A percentile compares a stretch with the other conserved stretches of the same genome.
These are phyloP conservation scores for Manis pentadactyla DNA, from an alignment of 2,797 vertebrate genomes.

Conservation along the genomic window DNA sequence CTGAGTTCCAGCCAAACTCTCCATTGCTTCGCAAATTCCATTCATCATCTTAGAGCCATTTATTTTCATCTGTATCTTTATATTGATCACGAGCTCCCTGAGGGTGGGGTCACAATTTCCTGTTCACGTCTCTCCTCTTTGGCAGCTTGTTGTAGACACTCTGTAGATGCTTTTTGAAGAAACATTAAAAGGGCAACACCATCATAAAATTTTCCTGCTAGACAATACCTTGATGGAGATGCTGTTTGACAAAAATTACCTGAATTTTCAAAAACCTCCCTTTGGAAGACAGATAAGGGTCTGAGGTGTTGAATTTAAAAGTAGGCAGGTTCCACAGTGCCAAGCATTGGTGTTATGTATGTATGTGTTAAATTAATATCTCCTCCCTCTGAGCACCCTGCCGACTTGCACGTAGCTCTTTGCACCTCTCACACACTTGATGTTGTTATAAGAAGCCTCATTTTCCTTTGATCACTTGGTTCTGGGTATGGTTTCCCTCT, in stretches of 20 bases:
- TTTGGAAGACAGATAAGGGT: not conserved
- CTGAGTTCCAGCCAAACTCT: not conserved
- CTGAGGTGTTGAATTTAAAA: not conserved
- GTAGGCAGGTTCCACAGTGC: not conserved
- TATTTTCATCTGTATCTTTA: not conserved
- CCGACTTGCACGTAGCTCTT: conserved; percentile 39
- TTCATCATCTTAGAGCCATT: not conserved
- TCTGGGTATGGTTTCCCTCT: not conserved
- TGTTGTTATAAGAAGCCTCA: not conserved
- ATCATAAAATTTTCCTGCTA: not conserved
- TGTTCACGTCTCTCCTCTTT: not conserved
- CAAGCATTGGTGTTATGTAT: too few relatives aligned
- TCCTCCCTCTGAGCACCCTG: conserved; percentile 64
- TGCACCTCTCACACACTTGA: not conserved
- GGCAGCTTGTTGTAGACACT: not conserved
- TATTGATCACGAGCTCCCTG: not conserved
- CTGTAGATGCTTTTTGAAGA: not conserved
- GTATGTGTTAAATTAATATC: too few relatives aligned
- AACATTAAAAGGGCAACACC: not conserved
- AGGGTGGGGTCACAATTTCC: not conserved
- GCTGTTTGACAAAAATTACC: not conserved
- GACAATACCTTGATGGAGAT: not conserved
- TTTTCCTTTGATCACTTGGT: not conserved
- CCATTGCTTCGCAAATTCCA: not conserved
- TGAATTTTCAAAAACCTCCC: not conserved